Base-by-base conservation (phyloP, 2,888 invertebrate genomes). In the Ectropis crepuscularia region DNA sequence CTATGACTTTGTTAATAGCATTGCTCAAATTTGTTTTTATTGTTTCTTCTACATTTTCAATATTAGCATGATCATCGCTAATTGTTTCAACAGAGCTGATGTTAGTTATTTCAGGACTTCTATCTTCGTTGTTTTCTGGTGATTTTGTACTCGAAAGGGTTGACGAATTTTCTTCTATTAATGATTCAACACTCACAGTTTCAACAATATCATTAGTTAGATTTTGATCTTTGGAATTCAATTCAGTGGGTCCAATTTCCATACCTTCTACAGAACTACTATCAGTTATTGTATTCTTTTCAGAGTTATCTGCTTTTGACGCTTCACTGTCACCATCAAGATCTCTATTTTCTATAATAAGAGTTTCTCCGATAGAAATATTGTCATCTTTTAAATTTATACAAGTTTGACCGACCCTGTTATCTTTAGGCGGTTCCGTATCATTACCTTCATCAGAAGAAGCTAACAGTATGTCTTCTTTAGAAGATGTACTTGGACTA, bases 381-480 rank as follows among this genome's bases (percentile, higher is more conserved):
- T 69, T 67, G 70, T 83, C 82, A 61, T 86, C 82, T 63, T 71
- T 77, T 63, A 82, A 74, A 74, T 85, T 85, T 10, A 82, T 64
- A 68, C 72, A 78, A 0, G 53, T 64, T 43, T 59, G 46, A 28
- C 49, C 62, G 37, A 39, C 28, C 39, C 16, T 6, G n/a, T 61
- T 65, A 2, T 54, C 28, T 41, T 42, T 67, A 16, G 28, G 6
- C 6, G 16, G 16, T 11, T 39, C 49, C 39, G 11, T 45, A n/a
- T 43, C 49, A 6, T 58, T 47, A 12, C 11, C 42, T 10, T 67
- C 67, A 59, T 65, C 60, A 5, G 60, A 53, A 10, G 60, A 65
- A 53, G 86, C 87, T 28, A 89, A 74, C 8, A 87, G 71, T 60
- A 86, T 80, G 74, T 88, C 76, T 78, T 86, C 88, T 43, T 81